Evolutionary conservation across 2,113 vertebrate species (phyloP), one percentile per base, ranked within the genome.

Genomic region (Rhabdomys dilectus): DNA sequence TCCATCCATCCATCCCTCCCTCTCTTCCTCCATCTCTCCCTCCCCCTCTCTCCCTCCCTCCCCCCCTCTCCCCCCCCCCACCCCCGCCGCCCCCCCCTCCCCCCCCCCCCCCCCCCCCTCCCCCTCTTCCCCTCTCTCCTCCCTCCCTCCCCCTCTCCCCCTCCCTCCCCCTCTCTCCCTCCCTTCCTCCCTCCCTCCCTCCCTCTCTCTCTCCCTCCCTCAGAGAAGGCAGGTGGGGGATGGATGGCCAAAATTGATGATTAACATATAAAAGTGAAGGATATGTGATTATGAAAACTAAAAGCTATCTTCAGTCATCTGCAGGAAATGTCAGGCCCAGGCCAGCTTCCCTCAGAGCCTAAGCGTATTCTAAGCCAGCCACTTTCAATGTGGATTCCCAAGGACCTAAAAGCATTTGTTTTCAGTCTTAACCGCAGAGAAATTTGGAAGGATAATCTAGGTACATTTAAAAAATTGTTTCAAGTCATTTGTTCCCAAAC

Each of bases 211-310:
- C 31, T 36, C 34, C 34, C 16, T 75, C 72, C 72, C n/a, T 42
- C 72, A 8, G 39, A 76, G 22, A 76, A 24, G 22, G 73, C 39
- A 76, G 26, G 26, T 31, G 39, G 39, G 26, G 58, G 16, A 36
- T 68, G 31, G 31, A 68, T 64, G 39, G 60, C 60, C 81, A 60
- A 64, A 88, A 51, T 10, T 89, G 91, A 93, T 86, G 94, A 93
- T 96, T 96, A 96, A 91, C 22, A 39, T 89, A 81, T 48, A 96
- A 96, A 96, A 96, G 81, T 53, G 70, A 10, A 86, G 93, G 22
- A 75, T 88, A 94, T 89, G 86, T 87, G 88, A 88, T 85, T 84
- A 78, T 2, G 62, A 77, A 31, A 95, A 96, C 95, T 91, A 95
- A 97, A 95, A 96, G 92, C 92, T 45, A 82, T 68, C 53, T 78